Base-by-base conservation (phyloP, 2,888 invertebrate genomes). In the Autographa gamma region DNA sequence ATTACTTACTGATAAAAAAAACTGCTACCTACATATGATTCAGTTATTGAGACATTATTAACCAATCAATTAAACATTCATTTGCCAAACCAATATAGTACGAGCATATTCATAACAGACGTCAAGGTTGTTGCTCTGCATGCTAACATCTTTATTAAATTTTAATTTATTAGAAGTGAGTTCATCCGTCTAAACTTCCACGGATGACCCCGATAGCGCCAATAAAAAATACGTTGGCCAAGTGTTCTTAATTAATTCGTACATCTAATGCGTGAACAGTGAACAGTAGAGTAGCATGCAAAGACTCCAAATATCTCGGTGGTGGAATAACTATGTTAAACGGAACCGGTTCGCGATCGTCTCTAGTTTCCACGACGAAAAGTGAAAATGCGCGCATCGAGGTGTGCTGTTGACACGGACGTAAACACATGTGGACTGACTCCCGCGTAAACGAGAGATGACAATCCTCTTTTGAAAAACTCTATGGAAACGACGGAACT, bases 301-400 rank as follows among this genome's bases (percentile, higher is more conserved):
- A 76, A 71, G 72, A 66, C 25, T 71, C 68, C 71, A 25, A 76
- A 73, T 79, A 68, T 77, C 60, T 71, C 59, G 67, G 73, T 71
- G 62, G 73, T 76, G 82, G 61, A 86, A 85, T 86, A 89, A 74
- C 83, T 88, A 87, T 88, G 87, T 84, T 85, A 87, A 85, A 65
- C 61, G 19, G 66, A 88, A 91, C 91, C 87, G 86, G 91, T 89
- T 81, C 43, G 67, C 34, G 54, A 52, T 62, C 76, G 74, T 86
- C 83, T 85, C 73, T 85, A 87, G 86, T 89, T 91, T 89, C 89
- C 88, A 86, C 85, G 73, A 82, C 84, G 88, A 92, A 93, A 93
- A 93, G 93, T 93, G 93, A 93, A 93, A 93, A 92, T 91, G 77
- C 80, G 73, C 79, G 75, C 77, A 73, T 73, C 72, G 74, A 82